Evolutionary conservation across 1,140 invertebrate species (phyloP).

Genomic region (Pristionchus pacificus): DNA sequence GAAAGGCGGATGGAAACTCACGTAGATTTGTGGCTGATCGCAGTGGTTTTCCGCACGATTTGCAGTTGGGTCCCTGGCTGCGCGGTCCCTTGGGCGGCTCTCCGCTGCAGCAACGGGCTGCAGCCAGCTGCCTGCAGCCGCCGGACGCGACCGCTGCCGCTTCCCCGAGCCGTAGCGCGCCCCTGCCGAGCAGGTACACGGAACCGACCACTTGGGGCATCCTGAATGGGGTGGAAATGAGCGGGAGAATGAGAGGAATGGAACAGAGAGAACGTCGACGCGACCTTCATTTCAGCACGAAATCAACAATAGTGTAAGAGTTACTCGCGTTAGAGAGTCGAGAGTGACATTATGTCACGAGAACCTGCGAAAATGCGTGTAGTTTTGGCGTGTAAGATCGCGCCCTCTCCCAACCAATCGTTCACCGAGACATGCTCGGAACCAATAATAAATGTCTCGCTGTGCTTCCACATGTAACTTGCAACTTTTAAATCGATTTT

Average conservation of each 20-base stretch:
- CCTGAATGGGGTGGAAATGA: neutral
- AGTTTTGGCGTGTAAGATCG: too few relatives aligned
- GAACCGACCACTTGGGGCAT: neutral
- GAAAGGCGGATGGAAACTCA: constrained; percentile 17
- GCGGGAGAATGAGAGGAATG: neutral
- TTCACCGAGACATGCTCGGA: too few relatives aligned
- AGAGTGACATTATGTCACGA: neutral
- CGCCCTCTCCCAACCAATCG: too few relatives aligned
- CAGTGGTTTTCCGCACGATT: constrained; percentile 35
- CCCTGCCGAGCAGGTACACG: neutral
- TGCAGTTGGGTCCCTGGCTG: constrained; percentile 37
- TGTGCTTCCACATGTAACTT: too few relatives aligned
- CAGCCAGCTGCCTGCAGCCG: neutral
- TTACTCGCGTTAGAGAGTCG: neutral
- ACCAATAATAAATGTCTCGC: too few relatives aligned
- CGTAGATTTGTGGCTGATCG: constrained; percentile 28
- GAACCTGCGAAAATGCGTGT: too few relatives aligned
- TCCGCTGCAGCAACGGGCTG: constrained; percentile 1
- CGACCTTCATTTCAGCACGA: too few relatives aligned
- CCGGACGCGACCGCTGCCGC: too few relatives aligned
- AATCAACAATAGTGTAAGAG: neutral
- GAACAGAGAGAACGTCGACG: too few relatives aligned
- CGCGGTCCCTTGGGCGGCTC: constrained; percentile 18
- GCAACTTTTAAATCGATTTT: too few relatives aligned
- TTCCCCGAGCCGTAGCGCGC: neutral